These are phyloP conservation scores for Dipodomys spectabilis DNA, from an alignment of 2,113 vertebrate genomes.

Conservation along the genomic window DNA sequence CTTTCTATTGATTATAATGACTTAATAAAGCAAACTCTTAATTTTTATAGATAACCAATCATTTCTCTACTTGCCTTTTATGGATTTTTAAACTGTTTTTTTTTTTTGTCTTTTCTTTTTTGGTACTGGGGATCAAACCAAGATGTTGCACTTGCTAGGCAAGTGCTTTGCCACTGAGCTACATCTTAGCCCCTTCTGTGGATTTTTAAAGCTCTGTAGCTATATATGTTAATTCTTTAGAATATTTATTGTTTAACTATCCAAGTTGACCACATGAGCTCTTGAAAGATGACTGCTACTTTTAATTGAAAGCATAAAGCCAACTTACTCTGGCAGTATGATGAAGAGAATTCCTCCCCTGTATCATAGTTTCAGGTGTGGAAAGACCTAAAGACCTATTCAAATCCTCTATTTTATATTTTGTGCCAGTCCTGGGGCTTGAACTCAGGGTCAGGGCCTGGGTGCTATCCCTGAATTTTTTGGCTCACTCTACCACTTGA, in stretches of 20 bases:
- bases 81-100: too few species aligned
- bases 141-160: too few species aligned
- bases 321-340: neutral
- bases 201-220: neutral
- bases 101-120: neutral
- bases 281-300: slow-evolving; percentile 32
- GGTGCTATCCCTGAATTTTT: too few species aligned
- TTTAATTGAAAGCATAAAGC: slow-evolving; percentile 35
- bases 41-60: neutral
- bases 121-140: too few species aligned
- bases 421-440: too few species aligned
- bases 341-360: neutral
- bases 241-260: slow-evolving; percentile 43
- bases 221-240: neutral
- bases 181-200: neutral
- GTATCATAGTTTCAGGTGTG: neutral
- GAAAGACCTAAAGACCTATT: neutral
- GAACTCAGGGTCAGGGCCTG: too few species aligned
- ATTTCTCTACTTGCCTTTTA: neutral
- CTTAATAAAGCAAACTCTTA: neutral
- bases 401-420: neutral
- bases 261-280: neutral
- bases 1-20: slow-evolving; percentile 8
- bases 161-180: too few species aligned
- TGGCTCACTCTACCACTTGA: too few species aligned